A percentile compares a stretch with the other conserved stretches of the same genome.
Evolutionary conservation across 2,113 vertebrate genomes (phyloP).

Genomic region (Mystacornis crossleyi): DNA sequence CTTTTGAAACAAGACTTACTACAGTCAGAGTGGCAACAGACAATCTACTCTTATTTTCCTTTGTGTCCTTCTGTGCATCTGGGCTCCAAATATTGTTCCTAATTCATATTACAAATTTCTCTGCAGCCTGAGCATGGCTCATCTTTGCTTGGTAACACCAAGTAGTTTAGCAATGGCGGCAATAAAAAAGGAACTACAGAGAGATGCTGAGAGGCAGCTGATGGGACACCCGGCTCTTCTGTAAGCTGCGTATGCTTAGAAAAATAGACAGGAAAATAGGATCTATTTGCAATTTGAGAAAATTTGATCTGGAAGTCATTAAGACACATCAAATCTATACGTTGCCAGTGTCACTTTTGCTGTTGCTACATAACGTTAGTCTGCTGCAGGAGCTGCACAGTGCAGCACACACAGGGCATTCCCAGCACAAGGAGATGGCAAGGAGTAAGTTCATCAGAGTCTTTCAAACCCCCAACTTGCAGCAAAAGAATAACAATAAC

Average conservation of each 20-base stretch:
- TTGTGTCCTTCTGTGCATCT: not conserved
- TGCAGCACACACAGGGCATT: not conserved
- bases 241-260: not conserved
- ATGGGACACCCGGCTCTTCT: not conserved
- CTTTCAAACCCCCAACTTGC: not conserved
- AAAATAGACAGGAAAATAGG: not conserved
- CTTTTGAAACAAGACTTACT: slow-evolving; percentile 54
- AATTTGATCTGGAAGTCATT: not conserved
- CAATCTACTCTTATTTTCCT: slow-evolving; percentile 33
- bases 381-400: not conserved
- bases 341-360: not conserved
- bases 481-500: not conserved
- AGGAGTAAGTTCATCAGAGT: not conserved
- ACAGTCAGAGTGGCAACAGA: not conserved
- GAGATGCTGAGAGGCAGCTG: not conserved
- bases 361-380: not conserved
- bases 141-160: slow-evolving; percentile 37
- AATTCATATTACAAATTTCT: slow-evolving; percentile 29
- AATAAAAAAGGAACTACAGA: slow-evolving; percentile 15
- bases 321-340: not conserved
- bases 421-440: not conserved
- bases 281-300: not conserved
- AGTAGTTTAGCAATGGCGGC: not conserved
- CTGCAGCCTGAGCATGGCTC: not conserved
- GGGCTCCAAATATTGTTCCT: slow-evolving; percentile 34